Evolutionary conservation across 2,888 invertebrate species (phyloP).

Genomic region (Xestia rhomboidea): DNA sequence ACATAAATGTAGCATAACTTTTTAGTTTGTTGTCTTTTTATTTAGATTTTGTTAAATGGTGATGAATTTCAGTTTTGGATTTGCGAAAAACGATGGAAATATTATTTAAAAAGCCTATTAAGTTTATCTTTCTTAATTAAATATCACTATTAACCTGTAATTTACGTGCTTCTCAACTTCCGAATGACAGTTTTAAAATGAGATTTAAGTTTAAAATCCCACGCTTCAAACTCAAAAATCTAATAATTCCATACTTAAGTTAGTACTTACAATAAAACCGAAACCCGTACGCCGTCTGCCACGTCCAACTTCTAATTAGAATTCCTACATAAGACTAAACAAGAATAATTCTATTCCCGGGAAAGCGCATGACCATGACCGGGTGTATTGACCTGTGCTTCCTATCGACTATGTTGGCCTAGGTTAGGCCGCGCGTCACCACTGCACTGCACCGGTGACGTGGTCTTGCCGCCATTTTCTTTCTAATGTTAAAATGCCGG

Average conservation of each 20-base stretch:
- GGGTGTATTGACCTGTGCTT: slow-evolving; percentile 86
- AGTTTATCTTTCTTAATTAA: not conserved
- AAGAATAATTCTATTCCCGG: slow-evolving; percentile 83
- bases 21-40: not conserved
- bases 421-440: slow-evolving; percentile 84
- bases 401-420: slow-evolving; percentile 86
- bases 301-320: slow-evolving; percentile 76
- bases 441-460: slow-evolving; percentile 80
- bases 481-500: slow-evolving; percentile 74
- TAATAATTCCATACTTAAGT: slow-evolving; percentile 20
- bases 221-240: not conserved
- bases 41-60: not conserved
- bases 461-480: slow-evolving; percentile 77
- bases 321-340: slow-evolving; percentile 83
- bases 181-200: not conserved
- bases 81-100: not conserved
- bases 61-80: not conserved
- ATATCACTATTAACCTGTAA: not conserved
- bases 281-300: slow-evolving; percentile 55
- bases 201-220: not conserved
- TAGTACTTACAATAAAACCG: slow-evolving; percentile 50
- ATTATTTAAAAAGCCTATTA: not conserved
- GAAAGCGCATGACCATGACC: slow-evolving; percentile 89
- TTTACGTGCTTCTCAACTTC: not conserved
- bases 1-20: not conserved